Evolutionary conservation across 2,888 invertebrate species (phyloP).

Genomic region (Ochlodes sylvanus): DNA sequence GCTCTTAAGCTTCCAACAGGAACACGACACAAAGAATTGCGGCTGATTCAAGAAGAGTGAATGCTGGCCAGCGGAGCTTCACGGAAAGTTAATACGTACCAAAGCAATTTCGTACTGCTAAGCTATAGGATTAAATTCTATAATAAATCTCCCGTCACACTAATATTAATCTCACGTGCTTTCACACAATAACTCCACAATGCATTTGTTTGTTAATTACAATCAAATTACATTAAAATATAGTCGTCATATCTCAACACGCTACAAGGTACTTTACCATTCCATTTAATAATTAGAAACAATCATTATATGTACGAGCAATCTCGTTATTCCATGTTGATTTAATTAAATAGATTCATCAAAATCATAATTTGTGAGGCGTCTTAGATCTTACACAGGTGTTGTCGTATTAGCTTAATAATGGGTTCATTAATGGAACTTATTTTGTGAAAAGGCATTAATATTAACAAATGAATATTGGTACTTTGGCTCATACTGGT

Average conservation of each 20-base stretch:
- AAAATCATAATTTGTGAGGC: conserved; percentile 15
- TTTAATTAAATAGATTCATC: conserved; percentile 29
- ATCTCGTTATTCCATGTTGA: conserved; percentile 29
- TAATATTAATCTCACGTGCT: conserved; percentile 21
- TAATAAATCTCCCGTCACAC: not conserved
- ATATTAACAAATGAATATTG: not conserved
- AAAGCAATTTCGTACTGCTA: too few species aligned
- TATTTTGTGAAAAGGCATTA: not conserved
- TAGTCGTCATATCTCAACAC: conserved; percentile 29
- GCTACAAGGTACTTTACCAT: conserved; percentile 22
- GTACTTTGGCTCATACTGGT: too few species aligned
- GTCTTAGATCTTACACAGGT: conserved; percentile 8
- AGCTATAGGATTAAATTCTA: not conserved
- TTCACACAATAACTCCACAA: conserved; percentile 6
- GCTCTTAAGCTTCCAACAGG: too few species aligned
- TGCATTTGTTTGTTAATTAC: conserved; percentile 26
- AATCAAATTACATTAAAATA: conserved; percentile 35
- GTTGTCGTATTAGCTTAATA: not conserved
- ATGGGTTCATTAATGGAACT: not conserved
- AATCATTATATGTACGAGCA: conserved; percentile 23
- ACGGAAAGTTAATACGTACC: too few species aligned
- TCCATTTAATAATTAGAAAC: conserved; percentile 36
- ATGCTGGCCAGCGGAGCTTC: too few species aligned
- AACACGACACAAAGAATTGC: too few species aligned
- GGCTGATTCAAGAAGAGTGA: too few species aligned